Conservation (phyloP, 2,797 vertebrate species). For the Anguilla marmorata region DNA sequence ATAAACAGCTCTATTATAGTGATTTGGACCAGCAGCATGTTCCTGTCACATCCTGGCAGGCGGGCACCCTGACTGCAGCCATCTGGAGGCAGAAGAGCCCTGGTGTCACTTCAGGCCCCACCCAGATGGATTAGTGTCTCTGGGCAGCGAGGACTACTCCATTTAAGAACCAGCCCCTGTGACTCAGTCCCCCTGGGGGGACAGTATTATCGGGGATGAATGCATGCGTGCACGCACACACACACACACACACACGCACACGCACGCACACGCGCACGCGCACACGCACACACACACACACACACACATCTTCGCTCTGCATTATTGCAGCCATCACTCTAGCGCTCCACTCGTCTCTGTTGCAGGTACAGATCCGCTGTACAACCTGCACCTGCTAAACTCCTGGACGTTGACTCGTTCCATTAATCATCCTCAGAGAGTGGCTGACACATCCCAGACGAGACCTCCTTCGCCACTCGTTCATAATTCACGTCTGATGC, state of each 20-base stretch:
- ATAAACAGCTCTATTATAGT: constrained; percentile 10
- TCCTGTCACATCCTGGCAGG: constrained; percentile 31
- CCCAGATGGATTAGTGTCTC: constrained; percentile 62
- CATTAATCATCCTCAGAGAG: constrained; percentile 42
- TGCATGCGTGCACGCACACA: constrained; percentile 30
- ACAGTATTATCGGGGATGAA: background rate
- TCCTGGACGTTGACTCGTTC: constrained; percentile 29
- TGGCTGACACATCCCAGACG: constrained; percentile 36
- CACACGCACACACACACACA: constrained; percentile 7
- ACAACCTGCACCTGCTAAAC: constrained; percentile 41
- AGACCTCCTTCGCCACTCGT: constrained; percentile 34
- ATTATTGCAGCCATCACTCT: constrained; percentile 41
- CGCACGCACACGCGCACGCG: too few species aligned
- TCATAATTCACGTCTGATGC: constrained; percentile 44
- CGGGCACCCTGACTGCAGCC: constrained; percentile 11
- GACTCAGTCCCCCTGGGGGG: constrained; percentile 46
- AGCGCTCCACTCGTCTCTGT: constrained; percentile 25
- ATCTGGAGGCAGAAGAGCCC: constrained; percentile 29
- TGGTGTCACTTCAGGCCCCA: constrained; percentile 49
- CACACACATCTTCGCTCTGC: constrained; percentile 23
- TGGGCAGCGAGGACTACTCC: constrained; percentile 50
- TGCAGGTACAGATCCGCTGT: constrained; percentile 35
- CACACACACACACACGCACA: constrained; percentile 22
- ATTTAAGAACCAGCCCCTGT: constrained; percentile 48
- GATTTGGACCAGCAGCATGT: constrained; percentile 26